Conservation (phyloP, 2,888 invertebrate genomes). For the Sipha maydis region DNA sequence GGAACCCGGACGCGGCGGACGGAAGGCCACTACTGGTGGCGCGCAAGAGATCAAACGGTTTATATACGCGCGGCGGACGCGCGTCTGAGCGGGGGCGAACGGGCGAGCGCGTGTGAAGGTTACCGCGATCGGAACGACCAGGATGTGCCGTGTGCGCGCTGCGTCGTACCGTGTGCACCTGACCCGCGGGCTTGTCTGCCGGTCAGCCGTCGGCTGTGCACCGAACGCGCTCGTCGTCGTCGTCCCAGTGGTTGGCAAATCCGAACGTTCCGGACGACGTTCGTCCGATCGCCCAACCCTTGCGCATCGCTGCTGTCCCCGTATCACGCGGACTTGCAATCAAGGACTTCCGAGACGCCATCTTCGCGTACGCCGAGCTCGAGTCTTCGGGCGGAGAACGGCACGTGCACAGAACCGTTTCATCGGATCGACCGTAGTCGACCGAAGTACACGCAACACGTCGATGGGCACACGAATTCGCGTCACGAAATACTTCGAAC, state of each 20-base stretch:
- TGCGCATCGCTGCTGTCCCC: too few relatives aligned
- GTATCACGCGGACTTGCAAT: too few relatives aligned
- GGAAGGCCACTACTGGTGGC: constrained; percentile 13
- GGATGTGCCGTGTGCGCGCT: constrained; percentile 20
- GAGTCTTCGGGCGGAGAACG: too few relatives aligned
- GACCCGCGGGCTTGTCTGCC: background rate
- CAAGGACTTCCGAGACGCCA: too few relatives aligned
- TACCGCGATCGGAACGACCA: background rate
- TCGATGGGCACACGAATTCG: too few relatives aligned
- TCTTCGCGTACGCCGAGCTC: too few relatives aligned
- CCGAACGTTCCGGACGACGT: background rate
- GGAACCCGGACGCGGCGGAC: background rate
- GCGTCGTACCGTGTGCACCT: background rate
- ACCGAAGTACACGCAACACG: too few relatives aligned
- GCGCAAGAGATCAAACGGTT: constrained; percentile 8
- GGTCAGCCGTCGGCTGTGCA: background rate
- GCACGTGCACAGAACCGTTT: too few relatives aligned
- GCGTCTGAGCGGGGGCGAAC: background rate
- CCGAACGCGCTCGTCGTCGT: background rate
- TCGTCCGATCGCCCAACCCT: background rate
- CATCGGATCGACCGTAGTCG: too few relatives aligned
- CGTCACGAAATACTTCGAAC: too few relatives aligned
- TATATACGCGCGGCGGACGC: background rate
- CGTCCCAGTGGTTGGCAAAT: constrained; percentile 18
- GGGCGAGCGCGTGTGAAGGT: background rate